Evolutionary conservation across 2,888 invertebrate genomes (phyloP), one percentile per base, ranked within the genome.

Genomic region (Enoplolaimus lenunculus): DNA sequence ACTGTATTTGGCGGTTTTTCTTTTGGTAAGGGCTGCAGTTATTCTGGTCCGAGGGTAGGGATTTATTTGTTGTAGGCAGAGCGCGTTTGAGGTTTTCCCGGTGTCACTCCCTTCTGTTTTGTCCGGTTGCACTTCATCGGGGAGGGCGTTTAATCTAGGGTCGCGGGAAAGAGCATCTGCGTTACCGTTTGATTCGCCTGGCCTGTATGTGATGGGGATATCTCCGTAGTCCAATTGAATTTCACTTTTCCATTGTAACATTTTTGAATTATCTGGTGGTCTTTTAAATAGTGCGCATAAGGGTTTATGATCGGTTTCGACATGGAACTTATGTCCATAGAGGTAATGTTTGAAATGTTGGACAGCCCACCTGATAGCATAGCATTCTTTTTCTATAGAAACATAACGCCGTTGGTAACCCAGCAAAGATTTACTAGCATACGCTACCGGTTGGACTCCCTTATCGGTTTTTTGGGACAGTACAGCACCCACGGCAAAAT

Each of bases 171-270:
- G 72, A 0, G 77, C 75, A 72, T 84, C 83, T 0, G 82, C 82
- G 0, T 82, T 74, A 1, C 76, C 75, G 72, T 83, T 82, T 0
- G 72, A 72, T 62, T 75, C 76, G 1, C 83, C 83, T 0, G 80
- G 81, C 1, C 79, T 76, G 72, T 84, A 81, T 0, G 76, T 73
- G 2, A 83, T 77, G 0, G 76, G 73, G 1, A 83, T 69, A 62
- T 83, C 13, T 13, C 31, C 77, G 7, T 3, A 26, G 71, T 77
- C 82, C 1, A 75, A 72, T 71, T 82, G 81, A 0, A 84, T 71
- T n/a, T 77, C 74, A 26, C 84, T 68, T 0, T 81, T 78, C 84
- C 83, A 84, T 59, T 84, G 71, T 0, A 80, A 80, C 0, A 84
- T 72, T 45, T 83, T 72, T 16, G 82, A 82, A 80, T 3, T 82